Evolutionary conservation across 1,140 invertebrate genomes (phyloP), one percentile per base, ranked within the genome.

Genomic region (Anastrepha obliqua): DNA sequence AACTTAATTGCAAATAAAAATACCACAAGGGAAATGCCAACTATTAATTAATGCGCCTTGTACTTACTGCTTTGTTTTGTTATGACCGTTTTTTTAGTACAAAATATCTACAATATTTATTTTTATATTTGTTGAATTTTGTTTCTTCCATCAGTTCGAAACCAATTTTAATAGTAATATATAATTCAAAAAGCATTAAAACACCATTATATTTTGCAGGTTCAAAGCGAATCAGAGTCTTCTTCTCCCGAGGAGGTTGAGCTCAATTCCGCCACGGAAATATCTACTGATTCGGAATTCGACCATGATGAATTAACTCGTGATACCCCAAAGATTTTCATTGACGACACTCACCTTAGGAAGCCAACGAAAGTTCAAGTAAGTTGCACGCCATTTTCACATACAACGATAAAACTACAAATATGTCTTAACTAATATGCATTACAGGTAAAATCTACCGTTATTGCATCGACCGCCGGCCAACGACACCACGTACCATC

Each of bases 221-320:
- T 93, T 88, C 94, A 97, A 96, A 95, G 97, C 91, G 96, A 96
- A 88, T 96, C 96, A 17, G 96, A 95, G 85, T 95, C 95, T 55
- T 95, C 95, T 74, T 95, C 96, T 47, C 95, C 95, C 65, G 95
- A 95, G 60, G 95, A 95, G 89, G 95, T 96, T 90, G 95, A 96
- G 89, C 95, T 96, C 87, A 97, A 97, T 90, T 97, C 97, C 13
- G 97, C 97, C 2, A 98, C 97, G 1, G 97, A 98, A 94, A 97
- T 98, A 88, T 97, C 97, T 74, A 98, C 97, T 0, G 97, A 98
- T 92, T 98, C 97, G 5, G 97, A 98, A 93, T 98, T 98, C 90
- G 97, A 97, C 86, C 96, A 97, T 89, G 97, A 97, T n/a, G 96
- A 96, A 9, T 95, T 95, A 0, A 94, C 94, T 87, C 94, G 95